Evolutionary conservation across 2,113 vertebrate species (phyloP), one percentile per base, ranked within the genome.

Genomic region (Orientallactaga bullata): DNA sequence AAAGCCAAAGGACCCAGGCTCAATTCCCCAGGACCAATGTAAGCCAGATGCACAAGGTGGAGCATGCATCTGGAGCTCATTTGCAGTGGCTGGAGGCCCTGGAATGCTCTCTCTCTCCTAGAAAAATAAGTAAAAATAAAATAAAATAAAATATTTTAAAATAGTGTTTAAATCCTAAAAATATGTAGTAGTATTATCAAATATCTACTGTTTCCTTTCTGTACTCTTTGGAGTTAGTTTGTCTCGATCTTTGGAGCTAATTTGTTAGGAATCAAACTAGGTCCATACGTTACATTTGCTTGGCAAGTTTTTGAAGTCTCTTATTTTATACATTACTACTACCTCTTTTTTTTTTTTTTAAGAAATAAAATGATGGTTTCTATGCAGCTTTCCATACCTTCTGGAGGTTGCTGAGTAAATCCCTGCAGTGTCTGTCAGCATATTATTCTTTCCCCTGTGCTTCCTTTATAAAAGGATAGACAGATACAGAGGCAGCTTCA

Each of bases 141-240:
- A 63, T 35, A n/a, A n/a, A n/a, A n/a, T n/a, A 82, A 26, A n/a
- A n/a, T n/a, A n/a, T n/a, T n/a, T n/a, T n/a, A n/a, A n/a, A n/a
- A 8, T 23, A 21, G n/a, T n/a, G n/a, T 85, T 84, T 86, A 69
- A 63, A 91, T 66, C 63, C 77, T 83, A 74, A 79, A 55, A 65
- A 61, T n/a, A 65, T 28, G 74, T 37, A 88, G n/a, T n/a, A n/a
- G 42, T 66, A 81, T 81, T 77, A 82, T 77, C 74, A 91, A 84
- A 37, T 89, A 89, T 21, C 20, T 69, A 92, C 42, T n/a, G 28
- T 72, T 82, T 94, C 23, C 77, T 15, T 74, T 77, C 37, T 88
- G 11, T 73, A 72, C 60, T 89, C 60, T 84, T 58, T 72, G 73
- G 24, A 73, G 77, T 39, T 47, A 47, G 42, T 47, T 47, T n/a